Base-by-base conservation (phyloP, 2,888 invertebrate genomes). In the Drosophila cognata region DNA sequence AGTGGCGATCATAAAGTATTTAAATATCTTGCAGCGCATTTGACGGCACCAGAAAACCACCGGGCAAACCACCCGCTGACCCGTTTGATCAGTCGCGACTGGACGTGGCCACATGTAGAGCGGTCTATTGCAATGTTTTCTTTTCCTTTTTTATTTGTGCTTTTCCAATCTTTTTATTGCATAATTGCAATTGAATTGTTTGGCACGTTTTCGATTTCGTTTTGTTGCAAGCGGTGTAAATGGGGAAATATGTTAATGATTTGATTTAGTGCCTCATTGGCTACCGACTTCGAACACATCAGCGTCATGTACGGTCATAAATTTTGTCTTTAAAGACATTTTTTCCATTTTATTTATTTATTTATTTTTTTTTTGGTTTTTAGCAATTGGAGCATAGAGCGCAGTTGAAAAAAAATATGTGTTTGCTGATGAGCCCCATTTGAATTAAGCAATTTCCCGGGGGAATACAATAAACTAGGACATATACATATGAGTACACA, bases 101-200 rank as follows among this genome's bases (percentile, higher is more conserved):
- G 83, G 77, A 85, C 74, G 73, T 46, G 86, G 59, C 90, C 86
- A 74, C 86, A 87, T 87, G 90, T 72, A 66, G 90, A 36, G 90
- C 73, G 67, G 66, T 59, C 69, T 16, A 67, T 73, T 50, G 71
- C 65, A 74, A 73, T 77, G 65, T 64, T 73, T 76, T 61, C 70
- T 60, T 57, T 70, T n/a, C 2, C 7, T 4, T 4, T 35, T 55
- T 18, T 36, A 29, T 35, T 31, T 29, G 71, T 66, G 53, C 46
- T 70, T 70, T 71, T 60, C 33, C 55, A 50, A 43, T 74, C 66
- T 68, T 66, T 86, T 83, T 85, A 89, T 87, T 87, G 87, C 87
- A 89, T 87, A 89, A 87, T 89, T 90, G 89, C 89, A 89, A 90
- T 81, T 86, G 87, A 87, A 90, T 86, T 87, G 90, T 86, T 90